phyloP scores from a whole-genome alignment of 2,797 vertebrate genomes.

The Vultur gryphus region DNA sequence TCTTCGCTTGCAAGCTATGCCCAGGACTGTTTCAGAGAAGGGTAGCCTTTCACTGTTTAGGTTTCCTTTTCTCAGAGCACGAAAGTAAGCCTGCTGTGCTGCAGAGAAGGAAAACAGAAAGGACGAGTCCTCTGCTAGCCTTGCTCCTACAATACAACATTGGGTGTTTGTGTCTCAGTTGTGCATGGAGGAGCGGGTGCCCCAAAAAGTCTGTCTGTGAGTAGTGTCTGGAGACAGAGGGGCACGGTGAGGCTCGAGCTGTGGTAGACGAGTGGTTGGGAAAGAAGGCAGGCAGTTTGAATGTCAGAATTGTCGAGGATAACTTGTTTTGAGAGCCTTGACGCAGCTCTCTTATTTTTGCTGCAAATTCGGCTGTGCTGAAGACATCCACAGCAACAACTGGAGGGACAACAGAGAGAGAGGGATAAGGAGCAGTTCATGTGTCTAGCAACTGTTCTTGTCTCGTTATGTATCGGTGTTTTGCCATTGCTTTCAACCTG shows the following conservation, averaged over 20 bases:
- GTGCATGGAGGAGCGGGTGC: fast-evolving
- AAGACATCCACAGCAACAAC: background rate
- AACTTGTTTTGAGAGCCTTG: background rate
- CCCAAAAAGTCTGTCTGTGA: background rate
- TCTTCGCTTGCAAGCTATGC: background rate
- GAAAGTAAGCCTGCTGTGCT: background rate
- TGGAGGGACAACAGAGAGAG: background rate
- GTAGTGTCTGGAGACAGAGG: background rate
- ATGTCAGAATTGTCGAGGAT: background rate
- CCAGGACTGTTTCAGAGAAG: fast-evolving
- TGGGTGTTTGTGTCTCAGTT: background rate
- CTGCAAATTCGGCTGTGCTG: fast-evolving
- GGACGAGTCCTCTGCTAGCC: background rate
- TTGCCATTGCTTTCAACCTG: background rate
- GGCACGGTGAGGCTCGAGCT: background rate
- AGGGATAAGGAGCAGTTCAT: background rate
- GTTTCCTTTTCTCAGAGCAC: background rate
- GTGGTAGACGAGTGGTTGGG: background rate
- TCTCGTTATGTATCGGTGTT: fast-evolving
- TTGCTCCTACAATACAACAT: fast-evolving
- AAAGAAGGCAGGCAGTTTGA: background rate
- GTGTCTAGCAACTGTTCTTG: background rate
- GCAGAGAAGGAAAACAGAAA: background rate
- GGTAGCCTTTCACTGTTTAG: background rate
- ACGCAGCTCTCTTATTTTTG: fast-evolving